Base-by-base conservation (phyloP, 2,888 invertebrate genomes). In the Resseliella maxima region DNA sequence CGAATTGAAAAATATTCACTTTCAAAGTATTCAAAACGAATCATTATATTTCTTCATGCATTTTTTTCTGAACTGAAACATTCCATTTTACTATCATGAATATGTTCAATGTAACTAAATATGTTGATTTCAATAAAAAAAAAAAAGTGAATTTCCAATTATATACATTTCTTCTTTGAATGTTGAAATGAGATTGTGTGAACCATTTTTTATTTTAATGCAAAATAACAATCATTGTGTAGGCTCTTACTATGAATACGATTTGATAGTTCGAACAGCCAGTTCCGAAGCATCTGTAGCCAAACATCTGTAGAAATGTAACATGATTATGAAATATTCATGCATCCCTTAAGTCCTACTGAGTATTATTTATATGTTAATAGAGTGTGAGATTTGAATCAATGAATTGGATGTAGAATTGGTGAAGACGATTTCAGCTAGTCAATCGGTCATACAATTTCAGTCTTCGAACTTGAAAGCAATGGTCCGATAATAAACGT, bases 401-500 rank as follows among this genome's bases (percentile, higher is more conserved):
- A 24, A 59, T 31, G 72, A 72, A 72, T 72, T 72, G 72, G 10
- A n/a, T n/a, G n/a, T n/a, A n/a, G n/a, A 72, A 72, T 72, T 72
- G 31, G 12, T 31, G 35, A 27, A 8, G 0, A 15, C 5, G 72
- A 31, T 72, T 31, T 31, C 15, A 31, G 72, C 72, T n/a, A 31
- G 31, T n/a, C 27, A 72, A 31, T 72, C 72, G 59, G 3, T n/a
- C 24, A 24, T 24, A 59, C n/a, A 59, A 59, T 24, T 59, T 24
- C 2, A 3, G 27, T 59, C 24, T 59, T 24, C 27, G 27, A 59
- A 72, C 2, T 31, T 35, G 15, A 12, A 12, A 31, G 31, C 21
- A 50, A 72, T 72, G 72, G 72, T 59, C 59, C n/a, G 27, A 59
- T 27, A 59, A 50, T 50, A 50, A 18, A 50, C 8, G 5, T 41